phyloP scores from a whole-genome alignment of 1,140 invertebrate species.

The Arion vulgaris region DNA sequence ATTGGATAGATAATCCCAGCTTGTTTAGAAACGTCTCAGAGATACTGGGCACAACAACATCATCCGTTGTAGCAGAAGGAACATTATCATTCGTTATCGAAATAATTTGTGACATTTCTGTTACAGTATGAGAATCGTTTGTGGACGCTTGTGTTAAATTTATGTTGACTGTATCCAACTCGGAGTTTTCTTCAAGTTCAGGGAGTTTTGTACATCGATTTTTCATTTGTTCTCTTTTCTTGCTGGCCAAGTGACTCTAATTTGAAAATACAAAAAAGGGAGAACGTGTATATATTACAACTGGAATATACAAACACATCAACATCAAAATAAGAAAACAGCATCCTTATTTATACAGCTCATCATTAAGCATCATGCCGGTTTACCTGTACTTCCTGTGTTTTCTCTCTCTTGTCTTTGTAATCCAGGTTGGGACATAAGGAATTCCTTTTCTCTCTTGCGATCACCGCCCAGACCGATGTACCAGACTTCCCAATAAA shows the following conservation, averaged over 20 bases:
- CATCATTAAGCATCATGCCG: no score
- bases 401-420: no score
- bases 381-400: no score
- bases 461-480: no score
- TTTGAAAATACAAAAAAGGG: background rate
- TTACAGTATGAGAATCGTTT: background rate
- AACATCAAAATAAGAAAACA: no score
- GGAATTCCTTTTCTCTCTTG: no score
- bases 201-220: slow-evolving; percentile 41
- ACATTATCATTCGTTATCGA: slow-evolving; percentile 10
- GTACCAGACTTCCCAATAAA: no score
- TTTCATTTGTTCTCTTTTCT: slow-evolving; percentile 48
- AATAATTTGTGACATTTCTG: background rate
- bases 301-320: no score
- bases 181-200: slow-evolving; percentile 41
- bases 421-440: no score
- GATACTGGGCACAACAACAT: slow-evolving; percentile 49
- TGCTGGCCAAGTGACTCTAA: slow-evolving; percentile 46
- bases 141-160: background rate
- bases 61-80: slow-evolving; percentile 36
- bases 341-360: no score
- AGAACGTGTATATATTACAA: no score
- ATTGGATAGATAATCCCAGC: slow-evolving; percentile 37
- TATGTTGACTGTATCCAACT: slow-evolving; percentile 2
- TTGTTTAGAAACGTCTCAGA: slow-evolving; percentile 49